These are phyloP conservation scores for Calliopsis andreniformis DNA, from an alignment of 1,140 invertebrate species.

Conservation along the genomic window DNA sequence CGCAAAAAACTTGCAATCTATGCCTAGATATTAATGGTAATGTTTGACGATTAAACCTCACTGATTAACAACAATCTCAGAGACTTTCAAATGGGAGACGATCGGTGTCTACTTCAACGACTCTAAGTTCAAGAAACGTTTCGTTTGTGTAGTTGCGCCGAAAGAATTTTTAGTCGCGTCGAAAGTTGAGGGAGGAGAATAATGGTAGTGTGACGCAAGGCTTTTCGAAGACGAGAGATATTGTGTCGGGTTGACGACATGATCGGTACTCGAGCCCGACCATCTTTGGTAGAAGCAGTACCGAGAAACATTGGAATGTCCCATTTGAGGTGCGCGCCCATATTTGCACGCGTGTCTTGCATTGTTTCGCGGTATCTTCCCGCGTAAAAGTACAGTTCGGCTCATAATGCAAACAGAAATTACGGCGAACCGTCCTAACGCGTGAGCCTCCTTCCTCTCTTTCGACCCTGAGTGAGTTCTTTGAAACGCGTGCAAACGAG, in stretches of 20 bases:
- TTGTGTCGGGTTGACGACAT: constrained; percentile 42
- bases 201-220: constrained; percentile 8
- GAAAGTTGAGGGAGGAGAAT: neutral
- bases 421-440: constrained; percentile 39
- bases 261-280: constrained; percentile 58
- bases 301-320: constrained; percentile 79
- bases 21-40: no score
- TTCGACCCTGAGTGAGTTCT: neutral
- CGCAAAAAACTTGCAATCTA: no score
- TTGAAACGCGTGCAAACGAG: constrained; percentile 8
- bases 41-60: neutral
- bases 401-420: constrained; percentile 67
- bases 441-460: neutral
- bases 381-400: constrained; percentile 74
- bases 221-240: constrained; percentile 40
- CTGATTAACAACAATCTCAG: constrained; percentile 8
- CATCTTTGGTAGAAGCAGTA: constrained; percentile 76
- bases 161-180: no score
- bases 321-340: constrained; percentile 80
- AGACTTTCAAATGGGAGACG: constrained; percentile 16
- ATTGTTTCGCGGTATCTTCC: constrained; percentile 78
- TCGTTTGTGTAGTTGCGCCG: no score
- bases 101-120: constrained; percentile 33
- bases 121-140: no score
- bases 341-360: constrained; percentile 79